phyloP scores from a whole-genome alignment of 2,888 invertebrate species.

The Epinotia brunnichana region DNA sequence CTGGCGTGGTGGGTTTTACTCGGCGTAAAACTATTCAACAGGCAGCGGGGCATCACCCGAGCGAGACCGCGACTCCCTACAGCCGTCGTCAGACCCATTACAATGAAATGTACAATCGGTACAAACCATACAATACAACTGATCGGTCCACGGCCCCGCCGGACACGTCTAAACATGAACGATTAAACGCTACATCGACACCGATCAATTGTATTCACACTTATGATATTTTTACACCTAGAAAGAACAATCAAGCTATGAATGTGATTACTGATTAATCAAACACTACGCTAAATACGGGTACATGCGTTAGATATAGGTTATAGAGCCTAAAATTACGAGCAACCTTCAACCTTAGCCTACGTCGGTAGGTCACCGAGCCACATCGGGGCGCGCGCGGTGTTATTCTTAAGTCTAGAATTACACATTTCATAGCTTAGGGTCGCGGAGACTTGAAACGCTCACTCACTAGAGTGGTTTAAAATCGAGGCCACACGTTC shows the following conservation, averaged over 20 bases:
- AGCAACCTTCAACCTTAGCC: slow-evolving; percentile 64
- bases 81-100: slow-evolving; percentile 67
- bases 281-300: slow-evolving; percentile 63
- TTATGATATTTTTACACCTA: slow-evolving; percentile 60
- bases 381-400: slow-evolving; percentile 39
- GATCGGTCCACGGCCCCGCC: slow-evolving; percentile 57
- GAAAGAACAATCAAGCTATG: slow-evolving; percentile 53
- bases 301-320: slow-evolving; percentile 64
- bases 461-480: slow-evolving; percentile 63
- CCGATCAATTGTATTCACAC: slow-evolving; percentile 66
- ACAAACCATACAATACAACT: slow-evolving; percentile 63
- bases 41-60: slow-evolving; percentile 29
- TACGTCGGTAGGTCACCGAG: slow-evolving; percentile 53
- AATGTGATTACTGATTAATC: slow-evolving; percentile 60
- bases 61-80: slow-evolving; percentile 17
- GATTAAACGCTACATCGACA: slow-evolving; percentile 40
- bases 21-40: slow-evolving; percentile 49
- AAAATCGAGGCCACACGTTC: slow-evolving; percentile 81
- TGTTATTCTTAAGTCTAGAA: slow-evolving; percentile 56
- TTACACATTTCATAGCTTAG: slow-evolving; percentile 82
- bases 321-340: slow-evolving; percentile 63
- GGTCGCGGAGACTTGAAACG: slow-evolving; percentile 66
- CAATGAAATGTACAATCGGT: slow-evolving; percentile 81
- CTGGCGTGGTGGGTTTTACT: slow-evolving; percentile 49
- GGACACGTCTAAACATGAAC: slow-evolving; percentile 37